Base-by-base conservation (phyloP, 2,797 vertebrate genomes). In the Rhinophrynus dorsalis region DNA sequence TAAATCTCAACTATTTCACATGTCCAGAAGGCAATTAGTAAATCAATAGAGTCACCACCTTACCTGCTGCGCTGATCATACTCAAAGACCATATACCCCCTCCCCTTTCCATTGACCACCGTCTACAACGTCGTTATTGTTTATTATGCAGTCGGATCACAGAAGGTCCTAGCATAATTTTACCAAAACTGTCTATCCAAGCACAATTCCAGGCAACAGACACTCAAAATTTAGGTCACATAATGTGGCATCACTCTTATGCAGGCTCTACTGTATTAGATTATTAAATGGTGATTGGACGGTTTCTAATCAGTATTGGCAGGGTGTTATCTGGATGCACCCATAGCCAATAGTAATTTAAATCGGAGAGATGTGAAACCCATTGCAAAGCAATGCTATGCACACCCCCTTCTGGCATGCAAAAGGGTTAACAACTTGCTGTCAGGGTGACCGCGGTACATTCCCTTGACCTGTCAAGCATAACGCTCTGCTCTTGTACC, bases 161-260 rank as follows among this genome's bases (percentile, higher is more conserved):
- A 18, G 18, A 18, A 63, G 60, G 21, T 38, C n/a, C 21, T 23
- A 18, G 23, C 8, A 42, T 30, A 57, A 47, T 47, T 18, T 23
- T 18, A 18, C 35, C 35, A 33, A n/a, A 38, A 23, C 3, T 33
- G 33, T 44, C 37, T 37, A 59, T 48, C 30, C 27, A 17, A 37
- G 21, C 33, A 7, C 17, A 10, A 60, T 50, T 54, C 56, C 17
- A 54, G 57, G 67, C 56, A 69, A 54, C 66, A 68, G 45, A 35
- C 55, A 42, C 26, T 33, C n/a, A 32, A 15, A 24, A 68, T 68
- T 40, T 59, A 68, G 66, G 66, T 68, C 66, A 68, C 52, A 69
- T 69, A 23, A 40, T 59, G 32, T 48, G 18, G 57, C 15, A 57
- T 57, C 35, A 48, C 29, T 67, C 52, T 47, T n/a, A 57, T 48